Percentiles rank a stretch among this genome's conserved stretches.
These are phyloP conservation scores for Streptopelia turtur DNA, from an alignment of 2,797 vertebrate species.

Conservation along the genomic window DNA sequence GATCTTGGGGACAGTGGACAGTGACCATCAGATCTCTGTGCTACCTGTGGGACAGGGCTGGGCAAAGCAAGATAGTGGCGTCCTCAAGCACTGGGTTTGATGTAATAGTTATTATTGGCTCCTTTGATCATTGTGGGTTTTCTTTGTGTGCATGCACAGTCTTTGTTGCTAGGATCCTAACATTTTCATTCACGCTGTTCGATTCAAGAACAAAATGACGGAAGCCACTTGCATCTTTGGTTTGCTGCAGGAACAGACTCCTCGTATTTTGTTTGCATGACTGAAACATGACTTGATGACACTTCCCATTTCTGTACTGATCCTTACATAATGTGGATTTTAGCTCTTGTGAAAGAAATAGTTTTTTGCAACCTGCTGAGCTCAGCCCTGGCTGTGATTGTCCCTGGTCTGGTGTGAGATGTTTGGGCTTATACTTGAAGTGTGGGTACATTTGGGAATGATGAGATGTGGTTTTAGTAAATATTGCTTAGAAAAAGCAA, in stretches of 20 bases:
- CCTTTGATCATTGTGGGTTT: background rate
- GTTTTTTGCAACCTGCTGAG: background rate
- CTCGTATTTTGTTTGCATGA: background rate
- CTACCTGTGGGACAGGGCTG: background rate
- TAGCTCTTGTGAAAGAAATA: background rate
- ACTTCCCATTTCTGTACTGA: background rate
- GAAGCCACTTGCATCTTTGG: background rate
- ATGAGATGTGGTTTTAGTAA: background rate
- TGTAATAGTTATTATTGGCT: background rate
- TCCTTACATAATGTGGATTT: background rate
- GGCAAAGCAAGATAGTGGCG: background rate
- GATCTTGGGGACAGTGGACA: background rate
- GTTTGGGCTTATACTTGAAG: background rate
- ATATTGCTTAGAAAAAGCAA: background rate
- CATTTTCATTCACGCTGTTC: background rate
- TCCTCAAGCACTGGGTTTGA: background rate
- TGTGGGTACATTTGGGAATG: background rate
- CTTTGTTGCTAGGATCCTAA: background rate
- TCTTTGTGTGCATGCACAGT: background rate
- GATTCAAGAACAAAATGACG: background rate
- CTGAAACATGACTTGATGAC: background rate
- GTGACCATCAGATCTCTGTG: background rate
- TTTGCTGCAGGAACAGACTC: background rate
- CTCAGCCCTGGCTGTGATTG: background rate
- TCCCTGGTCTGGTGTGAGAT: background rate